phyloP scores from a whole-genome alignment of 2,113 vertebrate genomes.

The Cebidichthys violaceus region DNA sequence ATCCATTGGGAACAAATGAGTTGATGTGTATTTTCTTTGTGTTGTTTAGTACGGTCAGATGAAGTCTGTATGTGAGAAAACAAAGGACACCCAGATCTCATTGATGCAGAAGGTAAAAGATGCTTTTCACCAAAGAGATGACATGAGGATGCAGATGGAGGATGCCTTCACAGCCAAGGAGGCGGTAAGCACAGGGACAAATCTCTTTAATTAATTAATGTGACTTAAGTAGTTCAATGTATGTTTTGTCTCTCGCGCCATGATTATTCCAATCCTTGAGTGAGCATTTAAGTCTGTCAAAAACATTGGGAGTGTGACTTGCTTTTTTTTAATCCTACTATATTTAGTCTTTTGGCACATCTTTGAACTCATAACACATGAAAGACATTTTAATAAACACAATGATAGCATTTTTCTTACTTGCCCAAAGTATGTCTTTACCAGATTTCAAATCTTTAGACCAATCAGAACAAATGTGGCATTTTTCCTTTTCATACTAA shows the following conservation, averaged over 20 bases:
- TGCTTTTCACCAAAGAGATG: conserved; percentile 79
- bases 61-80: conserved; percentile 74
- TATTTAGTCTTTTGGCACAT: too few relatives aligned
- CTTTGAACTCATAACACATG: neutral
- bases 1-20: neutral
- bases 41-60: conserved; percentile 66
- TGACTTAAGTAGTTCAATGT: neutral
- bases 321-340: too few relatives aligned
- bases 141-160: conserved; percentile 81
- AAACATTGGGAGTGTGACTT: too few relatives aligned
- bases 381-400: neutral
- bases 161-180: conserved; percentile 82
- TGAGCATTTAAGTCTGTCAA: too few relatives aligned
- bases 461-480: too few relatives aligned
- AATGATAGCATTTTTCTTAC: too few relatives aligned
- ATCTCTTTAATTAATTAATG: neutral
- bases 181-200: conserved; percentile 78
- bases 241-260: neutral
- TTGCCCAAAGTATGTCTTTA: too few relatives aligned
- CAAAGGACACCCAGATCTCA: conserved; percentile 67
- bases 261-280: neutral
- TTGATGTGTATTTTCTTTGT: conserved; percentile 9
- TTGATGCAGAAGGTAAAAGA: conserved; percentile 81
- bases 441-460: too few relatives aligned
- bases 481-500: too few relatives aligned